Base-by-base conservation (phyloP, 2,113 vertebrate species). In the Raja brachyura region DNA sequence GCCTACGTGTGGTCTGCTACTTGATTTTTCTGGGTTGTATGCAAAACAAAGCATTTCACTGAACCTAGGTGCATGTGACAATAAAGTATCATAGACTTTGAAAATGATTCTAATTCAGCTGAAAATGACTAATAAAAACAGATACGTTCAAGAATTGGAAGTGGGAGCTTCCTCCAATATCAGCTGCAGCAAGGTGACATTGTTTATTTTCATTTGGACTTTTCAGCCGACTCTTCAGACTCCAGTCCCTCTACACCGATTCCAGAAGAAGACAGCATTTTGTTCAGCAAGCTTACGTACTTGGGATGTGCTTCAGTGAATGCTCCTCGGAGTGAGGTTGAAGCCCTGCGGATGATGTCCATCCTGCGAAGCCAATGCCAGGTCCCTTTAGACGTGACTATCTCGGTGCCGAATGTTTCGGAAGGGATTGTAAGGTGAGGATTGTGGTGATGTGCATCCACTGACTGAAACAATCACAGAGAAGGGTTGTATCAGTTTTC, bases 271-370 rank as follows among this genome's bases (percentile, higher is more conserved):
- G 98, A 99, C 97, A 99, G 98, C 0, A 97, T 99, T 81, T 97
- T 99, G 95, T 99, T 99, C 95, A 99, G 97, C 96, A 98, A 99
- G 95, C 97, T 99, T 83, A 99, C 98, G 0, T 99, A 99, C 95
- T 95, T 99, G 79, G 99, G 99, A 94, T 99, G 98, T 79, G 98
- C 99, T 48, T 99, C 98, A 0, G 99, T 99, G 93, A 99, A 99
- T 16, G 99, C 99, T 83, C 99, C 99, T 14, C 96, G 99, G 79
- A 99, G 98, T 93, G 99, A 99, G 94, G 97, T 99, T 93, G 99
- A 99, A 94, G 99, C 99, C 3, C 97, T 99, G 78, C 96, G 98
- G 4, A 99, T 99, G 98, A 99, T 99, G 97, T 98, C 97, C 94
- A 99, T 99, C 94, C 95, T 99, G 93, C 96, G 99, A 0, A 96